Evolutionary conservation across 2,797 vertebrate genomes (phyloP).

Genomic region (Bufotes viridis): DNA sequence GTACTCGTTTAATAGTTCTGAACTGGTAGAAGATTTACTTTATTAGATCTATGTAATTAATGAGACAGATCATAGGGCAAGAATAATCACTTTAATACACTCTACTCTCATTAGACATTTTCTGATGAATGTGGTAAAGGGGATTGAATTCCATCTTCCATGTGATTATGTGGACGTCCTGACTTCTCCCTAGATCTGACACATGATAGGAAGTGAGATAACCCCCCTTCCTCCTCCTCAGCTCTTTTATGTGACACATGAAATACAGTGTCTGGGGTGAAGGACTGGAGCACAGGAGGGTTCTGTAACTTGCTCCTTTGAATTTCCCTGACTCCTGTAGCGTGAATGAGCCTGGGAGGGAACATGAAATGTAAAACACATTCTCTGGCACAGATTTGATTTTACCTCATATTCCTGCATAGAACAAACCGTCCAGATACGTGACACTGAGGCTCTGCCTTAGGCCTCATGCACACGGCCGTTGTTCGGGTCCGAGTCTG

Average conservation of each 20-base stretch:
- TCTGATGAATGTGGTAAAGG: background rate
- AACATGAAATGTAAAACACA: conserved; percentile 51
- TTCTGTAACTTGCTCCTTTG: conserved; percentile 18
- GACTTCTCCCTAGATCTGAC: background rate
- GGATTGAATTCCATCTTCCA: background rate
- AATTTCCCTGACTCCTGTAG: conserved; percentile 27
- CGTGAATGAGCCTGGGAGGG: conserved; percentile 9
- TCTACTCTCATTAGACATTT: background rate
- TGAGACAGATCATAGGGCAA: no score
- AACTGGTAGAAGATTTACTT: no score
- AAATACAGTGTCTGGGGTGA: conserved; percentile 13
- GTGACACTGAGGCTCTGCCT: background rate
- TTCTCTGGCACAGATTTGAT: conserved; percentile 40
- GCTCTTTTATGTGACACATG: conserved; percentile 15
- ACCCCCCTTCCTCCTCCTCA: background rate
- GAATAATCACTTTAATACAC: no score
- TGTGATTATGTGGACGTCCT: background rate
- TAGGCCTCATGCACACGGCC: no score
- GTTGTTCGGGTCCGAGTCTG: no score
- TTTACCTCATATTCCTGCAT: conserved; percentile 53
- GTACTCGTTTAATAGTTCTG: no score
- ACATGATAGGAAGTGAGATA: conserved; percentile 9
- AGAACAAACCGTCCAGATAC: conserved; percentile 27
- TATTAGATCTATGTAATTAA: no score
- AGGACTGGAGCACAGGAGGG: conserved; percentile 7